Percentiles rank a stretch among this genome's conserved stretches.
phyloP scores from a whole-genome alignment of 1,140 invertebrate species.

The Oedothorax gibbosus region DNA sequence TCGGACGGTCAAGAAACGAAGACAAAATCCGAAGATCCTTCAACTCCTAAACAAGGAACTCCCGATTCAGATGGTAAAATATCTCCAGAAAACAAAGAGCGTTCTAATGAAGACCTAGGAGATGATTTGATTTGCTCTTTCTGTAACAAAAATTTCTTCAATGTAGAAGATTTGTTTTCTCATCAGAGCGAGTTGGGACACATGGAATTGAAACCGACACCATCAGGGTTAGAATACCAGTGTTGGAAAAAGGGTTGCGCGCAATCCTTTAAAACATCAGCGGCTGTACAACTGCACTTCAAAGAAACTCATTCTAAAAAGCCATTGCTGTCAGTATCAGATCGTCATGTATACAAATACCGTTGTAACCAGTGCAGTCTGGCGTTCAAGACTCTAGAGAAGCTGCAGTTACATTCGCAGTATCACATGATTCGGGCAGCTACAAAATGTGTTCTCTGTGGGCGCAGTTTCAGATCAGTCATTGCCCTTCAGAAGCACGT shows the following conservation, averaged over 20 bases:
- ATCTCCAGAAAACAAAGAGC: conserved; percentile 48
- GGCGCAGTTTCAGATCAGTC: conserved; percentile 88
- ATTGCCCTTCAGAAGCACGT: conserved; percentile 91
- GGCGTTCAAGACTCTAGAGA: conserved; percentile 95
- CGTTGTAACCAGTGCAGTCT: conserved; percentile 95
- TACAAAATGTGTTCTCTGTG: conserved; percentile 92
- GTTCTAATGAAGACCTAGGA: conserved; percentile 11
- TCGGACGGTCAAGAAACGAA: conserved; percentile 26
- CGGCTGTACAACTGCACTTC: conserved; percentile 83
- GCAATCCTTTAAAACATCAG: conserved; percentile 82
- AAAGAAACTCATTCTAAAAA: conserved; percentile 72
- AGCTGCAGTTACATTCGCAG: conserved; percentile 92
- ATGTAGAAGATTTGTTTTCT: conserved; percentile 83
- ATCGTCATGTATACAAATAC: conserved; percentile 96
- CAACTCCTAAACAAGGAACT: conserved; percentile 3
- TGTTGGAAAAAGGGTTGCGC: conserved; percentile 92
- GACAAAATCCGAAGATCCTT: conserved; percentile 2
- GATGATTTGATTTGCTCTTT: conserved; percentile 78
- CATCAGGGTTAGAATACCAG: conserved; percentile 79
- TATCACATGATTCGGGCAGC: conserved; percentile 95
- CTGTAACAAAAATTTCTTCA: conserved; percentile 79
- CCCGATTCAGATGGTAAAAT: conserved; percentile 41
- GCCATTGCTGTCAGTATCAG: conserved; percentile 78
- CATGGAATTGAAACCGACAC: conserved; percentile 77
- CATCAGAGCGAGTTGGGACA: conserved; percentile 91